Evolutionary conservation across 1,140 invertebrate genomes (phyloP).

Genomic region (Linepithema humile): DNA sequence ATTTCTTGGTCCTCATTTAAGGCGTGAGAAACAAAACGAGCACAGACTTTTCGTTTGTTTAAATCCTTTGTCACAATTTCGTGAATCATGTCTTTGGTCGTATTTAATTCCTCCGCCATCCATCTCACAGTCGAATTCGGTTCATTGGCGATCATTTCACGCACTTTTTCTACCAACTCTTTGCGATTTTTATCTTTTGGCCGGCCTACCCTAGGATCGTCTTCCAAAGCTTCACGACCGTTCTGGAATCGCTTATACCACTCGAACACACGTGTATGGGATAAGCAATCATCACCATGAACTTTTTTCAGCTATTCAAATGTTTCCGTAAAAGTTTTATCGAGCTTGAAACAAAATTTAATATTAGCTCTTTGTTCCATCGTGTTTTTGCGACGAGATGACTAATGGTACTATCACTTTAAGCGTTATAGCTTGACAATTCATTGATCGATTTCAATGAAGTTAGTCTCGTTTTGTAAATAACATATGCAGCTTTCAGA

Average conservation of each 20-base stretch:
- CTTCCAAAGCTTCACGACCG: not conserved
- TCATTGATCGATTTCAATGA: too few relatives aligned
- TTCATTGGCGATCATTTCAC: not conserved
- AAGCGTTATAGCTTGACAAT: too few relatives aligned
- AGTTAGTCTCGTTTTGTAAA: too few relatives aligned
- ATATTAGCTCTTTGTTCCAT: not conserved
- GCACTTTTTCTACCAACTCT: not conserved
- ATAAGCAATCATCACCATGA: not conserved
- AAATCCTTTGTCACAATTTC: not conserved
- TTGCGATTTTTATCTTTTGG: not conserved
- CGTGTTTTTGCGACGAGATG: too few relatives aligned
- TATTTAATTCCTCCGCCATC: not conserved
- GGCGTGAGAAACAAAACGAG: not conserved
- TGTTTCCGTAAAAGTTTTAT: conserved; percentile 1
- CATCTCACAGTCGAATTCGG: not conserved
- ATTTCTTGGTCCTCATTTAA: conserved; percentile 24
- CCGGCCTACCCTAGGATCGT: not conserved
- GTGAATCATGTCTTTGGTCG: not conserved
- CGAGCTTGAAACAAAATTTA: not conserved
- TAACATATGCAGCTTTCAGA: too few relatives aligned
- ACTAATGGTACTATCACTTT: too few relatives aligned
- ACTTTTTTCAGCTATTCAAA: not conserved
- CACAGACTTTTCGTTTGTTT: not conserved
- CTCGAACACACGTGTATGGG: not conserved
- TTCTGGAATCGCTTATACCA: not conserved